Evolutionary conservation across 2,797 vertebrate genomes (phyloP), one percentile per base, ranked within the genome.

Genomic region (Choloepus didactylus): DNA sequence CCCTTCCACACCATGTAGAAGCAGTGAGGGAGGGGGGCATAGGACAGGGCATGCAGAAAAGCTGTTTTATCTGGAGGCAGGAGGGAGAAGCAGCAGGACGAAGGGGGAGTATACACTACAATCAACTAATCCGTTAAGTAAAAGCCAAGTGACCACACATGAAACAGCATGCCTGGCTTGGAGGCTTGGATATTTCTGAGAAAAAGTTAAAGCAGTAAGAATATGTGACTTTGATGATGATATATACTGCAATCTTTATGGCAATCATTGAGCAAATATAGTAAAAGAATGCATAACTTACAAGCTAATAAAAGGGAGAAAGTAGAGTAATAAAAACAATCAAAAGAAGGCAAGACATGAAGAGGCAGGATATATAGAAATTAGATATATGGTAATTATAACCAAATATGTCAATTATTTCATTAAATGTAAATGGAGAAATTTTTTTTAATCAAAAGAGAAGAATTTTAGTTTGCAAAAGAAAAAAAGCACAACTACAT

Each of bases 51-150:
- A 23, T 9, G 9, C 46, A 38, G 16, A 66, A 51, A 8, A 27
- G 25, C 31, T 62, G 9, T 5, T 23, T 46, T 66, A 19, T 21
- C 25, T 66, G 6, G 46, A 38, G 60, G 87, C 60, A 51, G 73
- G 14, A 31, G 60, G 46, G 1, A 0, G 25, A 2, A 0, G 16
- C 6, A 7, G 10, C 3, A 6, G 51, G 31, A 44, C 49, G 12
- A 67, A 54, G 38, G 23, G 51, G 16, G 18, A 35, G 10, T 12
- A 69, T 9, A 19, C 38, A 69, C 8, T 38, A 25, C 18, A 9
- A 59, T 38, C 29, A 23, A 5, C 12, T 21, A 9, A 38, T 31
- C 27, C 21, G 38, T 31, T n/a, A 64, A 64, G 10, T 31, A 70
- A 59, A 77, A 31, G 23, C 31, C 29, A 67, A 35, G 62, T 31